Evolutionary conservation across 2,797 vertebrate species (phyloP).

Genomic region (Mionectes olivaceus): DNA sequence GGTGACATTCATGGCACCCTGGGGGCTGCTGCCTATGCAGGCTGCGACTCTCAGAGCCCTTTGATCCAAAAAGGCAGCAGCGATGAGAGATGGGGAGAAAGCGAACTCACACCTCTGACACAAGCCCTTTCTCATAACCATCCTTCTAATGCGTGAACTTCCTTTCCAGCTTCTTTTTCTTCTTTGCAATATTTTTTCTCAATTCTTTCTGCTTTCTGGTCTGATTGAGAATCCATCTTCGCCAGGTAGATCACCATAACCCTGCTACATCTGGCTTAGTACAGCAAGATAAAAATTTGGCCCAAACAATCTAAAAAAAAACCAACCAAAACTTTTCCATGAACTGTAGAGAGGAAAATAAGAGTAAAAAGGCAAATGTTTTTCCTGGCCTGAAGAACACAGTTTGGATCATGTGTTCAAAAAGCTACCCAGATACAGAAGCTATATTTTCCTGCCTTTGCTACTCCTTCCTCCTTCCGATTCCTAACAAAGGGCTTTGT

Average conservation of each 20-base stretch:
- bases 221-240: neutral
- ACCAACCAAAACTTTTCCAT: neutral
- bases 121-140: neutral
- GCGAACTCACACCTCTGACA: neutral
- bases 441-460: neutral
- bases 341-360: neutral
- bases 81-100: neutral
- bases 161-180: neutral
- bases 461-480: neutral
- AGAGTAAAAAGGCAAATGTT: neutral
- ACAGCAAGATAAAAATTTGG: neutral
- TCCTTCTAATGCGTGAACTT: fast-evolving
- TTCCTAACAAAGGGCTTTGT: slow-evolving; percentile 19
- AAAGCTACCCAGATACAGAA: neutral
- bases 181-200: neutral
- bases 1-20: fast-evolving
- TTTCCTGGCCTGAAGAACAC: slow-evolving; percentile 5
- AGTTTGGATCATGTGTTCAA: neutral
- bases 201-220: neutral
- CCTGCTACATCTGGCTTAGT: neutral
- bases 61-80: neutral
- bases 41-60: neutral
- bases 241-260: neutral
- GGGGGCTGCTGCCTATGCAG: neutral
- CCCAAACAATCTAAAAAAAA: neutral